Evolutionary conservation across 2,113 vertebrate species (phyloP), one percentile per base, ranked within the genome.

Genomic region (Herpetotheres cachinnans): DNA sequence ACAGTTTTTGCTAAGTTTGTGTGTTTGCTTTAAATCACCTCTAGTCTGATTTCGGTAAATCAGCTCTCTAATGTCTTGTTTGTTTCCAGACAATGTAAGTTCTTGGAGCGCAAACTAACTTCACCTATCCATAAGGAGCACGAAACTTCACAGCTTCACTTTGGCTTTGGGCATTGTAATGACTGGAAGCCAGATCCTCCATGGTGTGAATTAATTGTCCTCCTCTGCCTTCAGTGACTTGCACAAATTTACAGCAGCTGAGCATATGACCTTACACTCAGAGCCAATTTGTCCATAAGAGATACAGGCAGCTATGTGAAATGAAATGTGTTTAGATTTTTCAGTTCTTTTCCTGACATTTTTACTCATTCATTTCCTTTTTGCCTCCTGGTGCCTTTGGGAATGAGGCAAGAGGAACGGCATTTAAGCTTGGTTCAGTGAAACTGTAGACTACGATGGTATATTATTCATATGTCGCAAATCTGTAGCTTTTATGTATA

Each of bases 291-390:
- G 56, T 76, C 65, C 34, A 4, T 63, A 59, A 81, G 76, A 94
- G 77, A 72, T 71, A 86, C 50, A 92, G 50, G 27, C 13, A 56
- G 44, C 1, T 3, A 66, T 63, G 13, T 44, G 56, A 84, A 92
- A 94, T 69, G 7, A 89, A 95, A 79, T 49, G 25, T 26, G 44
- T 88, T 92, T 83, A 59, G 46, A 55, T 58, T 84, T 93, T 92
- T 81, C 50, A 55, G 42, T 84, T 86, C 44, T 83, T 4, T 44
- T 77, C 47, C 34, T 55, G 54, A 84, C 8, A 46, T 77, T 81
- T 95, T 84, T 62, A 26, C 34, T 71, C 63, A 61, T 86, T 88
- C 32, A 55, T 78, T 96, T 95, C 42, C 55, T 81, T 94, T 93
- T 93, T 66, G 54, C 40, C 29, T 93, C 16, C 24, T 1, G 1